Conservation (phyloP, 2,888 invertebrate genomes). For the Drosophila siamana region DNA sequence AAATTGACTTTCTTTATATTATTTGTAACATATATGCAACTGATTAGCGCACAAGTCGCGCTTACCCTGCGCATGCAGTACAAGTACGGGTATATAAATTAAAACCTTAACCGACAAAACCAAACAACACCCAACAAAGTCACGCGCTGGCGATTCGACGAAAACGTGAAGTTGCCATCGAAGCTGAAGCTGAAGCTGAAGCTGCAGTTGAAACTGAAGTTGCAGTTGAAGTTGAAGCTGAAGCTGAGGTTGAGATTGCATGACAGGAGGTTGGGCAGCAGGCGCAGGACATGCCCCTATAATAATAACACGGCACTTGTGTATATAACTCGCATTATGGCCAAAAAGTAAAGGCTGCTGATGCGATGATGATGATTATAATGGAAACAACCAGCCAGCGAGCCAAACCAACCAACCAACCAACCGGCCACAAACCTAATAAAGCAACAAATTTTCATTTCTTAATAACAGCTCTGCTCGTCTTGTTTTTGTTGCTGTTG, state of each 20-base stretch:
- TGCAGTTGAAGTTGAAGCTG: neutral
- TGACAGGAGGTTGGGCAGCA: constrained; percentile 55
- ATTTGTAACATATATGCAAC: too few relatives aligned
- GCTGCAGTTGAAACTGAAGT: neutral
- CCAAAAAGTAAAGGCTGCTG: constrained; percentile 55
- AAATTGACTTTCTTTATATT: too few relatives aligned
- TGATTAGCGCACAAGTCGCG: neutral
- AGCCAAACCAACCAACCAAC: neutral
- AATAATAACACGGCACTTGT: constrained; percentile 51
- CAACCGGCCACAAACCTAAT: constrained; percentile 57
- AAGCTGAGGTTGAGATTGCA: constrained; percentile 35
- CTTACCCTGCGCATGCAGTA: neutral
- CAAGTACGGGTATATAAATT: constrained; percentile 32
- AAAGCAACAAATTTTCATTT: constrained; percentile 81
- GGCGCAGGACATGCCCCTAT: constrained; percentile 57
- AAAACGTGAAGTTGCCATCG: constrained; percentile 57
- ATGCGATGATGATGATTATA: constrained; percentile 56
- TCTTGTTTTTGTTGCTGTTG: constrained; percentile 3
- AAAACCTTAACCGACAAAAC: constrained; percentile 45
- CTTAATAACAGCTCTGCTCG: constrained; percentile 64
- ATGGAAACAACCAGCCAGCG: constrained; percentile 31
- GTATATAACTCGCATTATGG: constrained; percentile 34
- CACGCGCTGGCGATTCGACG: constrained; percentile 57
- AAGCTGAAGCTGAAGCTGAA: constrained; percentile 16
- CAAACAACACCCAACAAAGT: constrained; percentile 39